Evolutionary conservation across 1,140 invertebrate species (phyloP), one percentile per base, ranked within the genome.

Genomic region (Drosophila neocordata): DNA sequence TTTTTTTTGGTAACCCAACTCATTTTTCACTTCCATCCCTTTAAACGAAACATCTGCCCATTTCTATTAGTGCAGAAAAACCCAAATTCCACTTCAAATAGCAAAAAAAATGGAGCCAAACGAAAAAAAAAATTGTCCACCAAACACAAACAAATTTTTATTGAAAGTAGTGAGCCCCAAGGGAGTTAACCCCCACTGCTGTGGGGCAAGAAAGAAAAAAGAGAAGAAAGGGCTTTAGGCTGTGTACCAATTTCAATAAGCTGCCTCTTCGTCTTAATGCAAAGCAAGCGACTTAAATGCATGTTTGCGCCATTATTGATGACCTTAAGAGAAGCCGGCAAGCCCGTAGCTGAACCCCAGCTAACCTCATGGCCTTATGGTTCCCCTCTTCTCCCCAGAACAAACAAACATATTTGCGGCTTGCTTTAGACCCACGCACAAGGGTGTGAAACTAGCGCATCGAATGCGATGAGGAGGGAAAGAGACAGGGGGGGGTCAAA

Each of bases 221-320:
- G 41, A 8, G 6, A 67, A 38, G 61, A 77, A 74, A 74, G 71
- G 67, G 66, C 66, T 63, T 59, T 63, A 58, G 62, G 62, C 41
- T 74, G 66, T 74, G 67, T 70, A 66, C 71, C 72, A 74, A 77
- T 77, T 77, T 77, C 74, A 77, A 74, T 77, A 77, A 77, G 74
- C 74, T 59, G 71, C 66, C 57, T 65, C 62, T 56, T 56, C 53
- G 48, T 60, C 75, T 70, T 77, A 77, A 77, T 77, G 72, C 56
- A 75, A 75, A 65, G 72, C 66, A 74, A 70, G 72, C 75, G 75
- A 63, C 75, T 75, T 77, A 74, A 77, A 75, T 77, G 72, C 67
- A 75, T 77, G 72, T 77, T 77, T 77, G 59, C 67, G 75, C 72
- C 75, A 64, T 77, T 77, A 77, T 77, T 77, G 75, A 77, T 77